Conservation (phyloP, 2,797 vertebrate species). For the Halcyon smyrnensis region DNA sequence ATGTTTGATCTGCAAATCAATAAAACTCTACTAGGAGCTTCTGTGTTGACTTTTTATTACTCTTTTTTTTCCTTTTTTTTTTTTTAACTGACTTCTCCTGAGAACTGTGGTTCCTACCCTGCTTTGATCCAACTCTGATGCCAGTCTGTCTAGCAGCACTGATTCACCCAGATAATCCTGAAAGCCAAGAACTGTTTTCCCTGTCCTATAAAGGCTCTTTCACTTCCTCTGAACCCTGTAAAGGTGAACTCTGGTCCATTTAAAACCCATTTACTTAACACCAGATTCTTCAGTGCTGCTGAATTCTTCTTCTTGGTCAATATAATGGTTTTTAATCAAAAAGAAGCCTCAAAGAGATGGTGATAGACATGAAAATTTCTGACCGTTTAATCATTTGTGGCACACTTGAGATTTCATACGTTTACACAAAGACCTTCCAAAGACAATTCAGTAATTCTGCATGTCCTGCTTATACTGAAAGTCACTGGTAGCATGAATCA, state of each 20-base stretch:
- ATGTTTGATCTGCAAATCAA: not conserved
- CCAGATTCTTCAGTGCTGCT: not conserved
- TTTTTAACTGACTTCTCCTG: not conserved
- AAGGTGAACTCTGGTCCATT: not conserved
- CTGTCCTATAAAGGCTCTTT: not conserved
- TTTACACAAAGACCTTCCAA: constrained; percentile 19
- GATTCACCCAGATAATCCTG: not conserved
- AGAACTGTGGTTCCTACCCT: not conserved
- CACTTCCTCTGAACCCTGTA: not conserved
- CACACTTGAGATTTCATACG: not conserved
- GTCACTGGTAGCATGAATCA: constrained; percentile 4
- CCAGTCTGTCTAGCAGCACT: constrained; percentile 25
- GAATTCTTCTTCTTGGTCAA: not conserved
- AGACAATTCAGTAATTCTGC: not conserved
- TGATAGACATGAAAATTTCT: not conserved
- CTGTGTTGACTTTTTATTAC: not conserved
- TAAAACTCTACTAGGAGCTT: not conserved
- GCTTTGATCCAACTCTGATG: constrained; percentile 28
- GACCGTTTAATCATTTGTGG: not conserved
- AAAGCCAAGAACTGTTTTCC: constrained; percentile 14
- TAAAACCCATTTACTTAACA: constrained; percentile 5
- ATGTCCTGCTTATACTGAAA: not conserved
- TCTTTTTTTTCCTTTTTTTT: not conserved
- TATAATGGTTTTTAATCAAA: not conserved
- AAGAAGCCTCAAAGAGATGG: not conserved